Conservation (phyloP, 2,797 vertebrate species). For the Coregonus suidteri region DNA sequence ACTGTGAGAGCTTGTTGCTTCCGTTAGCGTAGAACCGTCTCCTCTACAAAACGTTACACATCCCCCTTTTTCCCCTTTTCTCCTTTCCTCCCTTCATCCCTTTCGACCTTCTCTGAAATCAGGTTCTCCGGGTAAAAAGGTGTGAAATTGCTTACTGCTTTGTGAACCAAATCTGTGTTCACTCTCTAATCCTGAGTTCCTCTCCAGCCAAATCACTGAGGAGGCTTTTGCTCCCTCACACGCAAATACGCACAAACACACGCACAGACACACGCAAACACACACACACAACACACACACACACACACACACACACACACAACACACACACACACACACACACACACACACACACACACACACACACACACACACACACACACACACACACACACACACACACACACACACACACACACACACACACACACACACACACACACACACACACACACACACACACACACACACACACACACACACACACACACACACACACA, state of each 20-base stretch:
- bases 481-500: too few relatives aligned
- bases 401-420: too few relatives aligned
- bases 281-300: background rate
- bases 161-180: slow-evolving; percentile 53
- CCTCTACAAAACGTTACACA: slow-evolving; percentile 37
- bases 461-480: too few relatives aligned
- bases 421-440: too few relatives aligned
- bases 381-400: too few relatives aligned
- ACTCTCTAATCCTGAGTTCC: slow-evolving; percentile 51
- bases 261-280: background rate
- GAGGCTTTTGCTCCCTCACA: background rate
- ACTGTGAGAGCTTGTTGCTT: too few relatives aligned
- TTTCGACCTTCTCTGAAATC: slow-evolving; percentile 48
- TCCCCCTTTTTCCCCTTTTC: background rate
- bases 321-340: background rate
- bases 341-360: background rate
- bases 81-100: background rate
- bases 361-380: background rate
- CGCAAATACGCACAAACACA: background rate
- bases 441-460: too few relatives aligned
- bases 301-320: background rate
- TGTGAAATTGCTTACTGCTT: slow-evolving; percentile 65
- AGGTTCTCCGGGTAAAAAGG: slow-evolving; percentile 53
- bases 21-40: slow-evolving; percentile 16
- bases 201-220: slow-evolving; percentile 40